Evolutionary conservation across 2,797 vertebrate genomes (phyloP).

Genomic region (Centropyge bicolor): DNA sequence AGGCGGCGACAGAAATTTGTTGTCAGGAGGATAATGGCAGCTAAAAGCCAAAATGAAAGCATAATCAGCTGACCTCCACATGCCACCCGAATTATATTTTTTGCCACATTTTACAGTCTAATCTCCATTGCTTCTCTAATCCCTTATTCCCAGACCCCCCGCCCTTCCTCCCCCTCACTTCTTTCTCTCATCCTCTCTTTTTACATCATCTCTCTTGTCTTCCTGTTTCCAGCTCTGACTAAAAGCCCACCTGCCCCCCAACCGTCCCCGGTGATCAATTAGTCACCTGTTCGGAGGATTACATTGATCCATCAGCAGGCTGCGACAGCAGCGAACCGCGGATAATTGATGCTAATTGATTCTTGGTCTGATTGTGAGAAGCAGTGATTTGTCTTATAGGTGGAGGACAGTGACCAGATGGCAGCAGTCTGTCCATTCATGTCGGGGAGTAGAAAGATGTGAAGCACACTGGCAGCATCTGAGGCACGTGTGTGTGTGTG

Average conservation of each 20-base stretch:
- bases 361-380: constrained; percentile 61
- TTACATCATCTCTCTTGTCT: constrained; percentile 18
- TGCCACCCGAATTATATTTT: constrained; percentile 15
- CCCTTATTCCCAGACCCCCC: not conserved
- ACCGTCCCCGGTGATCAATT: constrained; percentile 59
- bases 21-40: constrained; percentile 16
- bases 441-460: not conserved
- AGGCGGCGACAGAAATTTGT: not conserved
- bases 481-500: constrained; percentile 31
- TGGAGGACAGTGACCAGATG: constrained; percentile 77
- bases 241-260: constrained; percentile 49
- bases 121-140: constrained; percentile 23
- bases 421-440: constrained; percentile 66
- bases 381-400: constrained; percentile 74
- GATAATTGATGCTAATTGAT: constrained; percentile 79
- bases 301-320: constrained; percentile 48
- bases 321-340: constrained; percentile 33
- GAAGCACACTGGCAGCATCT: constrained; percentile 2
- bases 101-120: constrained; percentile 18
- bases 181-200: constrained; percentile 7
- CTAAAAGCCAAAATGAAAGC: constrained; percentile 38
- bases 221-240: constrained; percentile 20
- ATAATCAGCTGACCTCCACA: constrained; percentile 22
- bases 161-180: not conserved
- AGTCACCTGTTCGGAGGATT: constrained; percentile 65